Percentiles rank a stretch among this genome's conserved stretches.
Evolutionary conservation across 2,888 invertebrate species (phyloP).

Genomic region (Epistrophe grossulariae): DNA sequence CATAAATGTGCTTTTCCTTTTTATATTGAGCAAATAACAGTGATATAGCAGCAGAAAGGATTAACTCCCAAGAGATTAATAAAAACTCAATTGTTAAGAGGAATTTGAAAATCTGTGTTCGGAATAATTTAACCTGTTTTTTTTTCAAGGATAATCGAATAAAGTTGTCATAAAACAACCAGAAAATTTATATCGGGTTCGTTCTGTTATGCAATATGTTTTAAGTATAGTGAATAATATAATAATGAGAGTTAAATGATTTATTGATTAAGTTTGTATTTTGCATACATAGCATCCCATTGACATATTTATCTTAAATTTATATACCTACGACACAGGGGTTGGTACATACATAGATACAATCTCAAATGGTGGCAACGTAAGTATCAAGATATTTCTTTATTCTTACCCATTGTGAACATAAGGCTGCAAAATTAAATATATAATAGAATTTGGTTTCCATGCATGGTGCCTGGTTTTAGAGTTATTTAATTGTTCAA

Average conservation of each 20-base stretch:
- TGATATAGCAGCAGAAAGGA: constrained; percentile 29
- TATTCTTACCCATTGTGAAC: not conserved
- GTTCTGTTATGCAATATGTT: constrained; percentile 13
- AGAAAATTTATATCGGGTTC: not conserved
- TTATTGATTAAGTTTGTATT: constrained; percentile 28
- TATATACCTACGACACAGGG: not conserved
- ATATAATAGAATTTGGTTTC: no score
- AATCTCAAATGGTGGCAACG: not conserved
- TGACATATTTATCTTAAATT: constrained; percentile 15
- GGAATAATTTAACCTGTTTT: not conserved
- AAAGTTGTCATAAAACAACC: not conserved
- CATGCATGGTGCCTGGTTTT: no score
- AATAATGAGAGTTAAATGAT: not conserved
- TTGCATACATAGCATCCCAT: constrained; percentile 11
- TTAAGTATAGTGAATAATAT: not conserved
- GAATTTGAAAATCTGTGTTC: constrained; percentile 32
- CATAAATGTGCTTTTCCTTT: constrained; percentile 10
- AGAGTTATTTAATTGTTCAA: no score
- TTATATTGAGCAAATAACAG: constrained; percentile 19
- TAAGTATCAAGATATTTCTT: not conserved
- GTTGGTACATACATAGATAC: not conserved
- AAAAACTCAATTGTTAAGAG: constrained; percentile 38
- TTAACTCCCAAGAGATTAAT: constrained; percentile 51
- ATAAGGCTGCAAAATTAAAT: not conserved
- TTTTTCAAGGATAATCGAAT: not conserved